Conservation (phyloP, 1,140 invertebrate species). For the Homarus americanus region DNA sequence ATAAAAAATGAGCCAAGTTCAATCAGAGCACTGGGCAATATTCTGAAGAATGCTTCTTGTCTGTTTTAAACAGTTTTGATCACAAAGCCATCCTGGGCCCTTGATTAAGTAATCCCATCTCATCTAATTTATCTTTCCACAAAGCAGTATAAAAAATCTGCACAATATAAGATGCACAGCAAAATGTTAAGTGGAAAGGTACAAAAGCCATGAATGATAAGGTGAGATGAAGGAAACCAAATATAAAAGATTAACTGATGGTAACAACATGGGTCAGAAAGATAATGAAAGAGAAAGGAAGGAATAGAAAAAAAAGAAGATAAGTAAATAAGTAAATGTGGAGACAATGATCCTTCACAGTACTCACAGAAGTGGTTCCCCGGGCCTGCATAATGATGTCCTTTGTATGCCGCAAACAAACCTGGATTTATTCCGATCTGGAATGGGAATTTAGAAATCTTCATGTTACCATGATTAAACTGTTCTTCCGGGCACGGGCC, state of each 20-base stretch:
- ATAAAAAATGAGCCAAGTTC: background rate
- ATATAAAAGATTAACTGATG: background rate
- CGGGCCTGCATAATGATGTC: constrained; percentile 98
- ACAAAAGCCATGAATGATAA: background rate
- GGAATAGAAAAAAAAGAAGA: background rate
- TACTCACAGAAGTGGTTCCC: constrained; percentile 98
- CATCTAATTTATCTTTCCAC: background rate
- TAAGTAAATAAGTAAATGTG: background rate
- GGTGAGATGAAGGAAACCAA: background rate
- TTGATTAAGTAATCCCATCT: background rate
- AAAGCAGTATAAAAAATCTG: background rate
- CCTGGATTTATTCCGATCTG: constrained; percentile 99
- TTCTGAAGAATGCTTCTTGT: background rate
- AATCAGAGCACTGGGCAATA: background rate
- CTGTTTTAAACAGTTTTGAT: background rate
- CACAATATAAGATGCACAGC: background rate
- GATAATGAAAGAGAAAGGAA: background rate
- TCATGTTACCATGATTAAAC: constrained; percentile 73
- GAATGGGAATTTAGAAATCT: constrained; percentile 74
- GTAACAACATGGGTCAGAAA: background rate
- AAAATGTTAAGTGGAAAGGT: background rate
- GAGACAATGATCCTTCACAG: background rate
- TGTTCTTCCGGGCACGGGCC: constrained; percentile 71
- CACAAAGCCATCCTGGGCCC: background rate
- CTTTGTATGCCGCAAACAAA: constrained; percentile 97